Base-by-base conservation (phyloP, 1,140 invertebrate species). In the Argopecten irradians region DNA sequence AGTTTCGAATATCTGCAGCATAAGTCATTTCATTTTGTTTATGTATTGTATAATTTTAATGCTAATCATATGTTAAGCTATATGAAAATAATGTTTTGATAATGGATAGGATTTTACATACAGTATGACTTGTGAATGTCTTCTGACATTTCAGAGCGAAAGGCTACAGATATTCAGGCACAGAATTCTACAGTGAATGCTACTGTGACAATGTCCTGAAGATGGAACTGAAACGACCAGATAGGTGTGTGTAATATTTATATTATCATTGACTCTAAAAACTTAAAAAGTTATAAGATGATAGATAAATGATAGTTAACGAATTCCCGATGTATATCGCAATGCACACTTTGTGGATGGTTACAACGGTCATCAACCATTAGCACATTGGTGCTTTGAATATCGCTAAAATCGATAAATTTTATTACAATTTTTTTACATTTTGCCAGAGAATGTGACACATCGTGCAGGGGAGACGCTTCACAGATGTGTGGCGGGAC, bases 201-300 rank as follows among this genome's bases (percentile, higher is more conserved):
- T 93, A 85, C 89, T 93, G 92, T 92, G 93, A 92, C 88, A 93
- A 93, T 82, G 88, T 89, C 32, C 82, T 93, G 16, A 87, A 93
- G 33, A 90, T 90, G 89, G 86, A 35, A 22, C 84, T 83, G 32
- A 92, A 92, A 43, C 86, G 71, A 46, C 82, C 84, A 22, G 93
- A 93, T 43, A 84, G 85, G 93, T 93, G 33, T 83, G 36, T 32
- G 86, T 87, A 1, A n/a, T 19, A 16, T 34, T 9, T 36, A 39
- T 16, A 33, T 9, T 41, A 85, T 39, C 9, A 32, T 84, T 34
- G 16, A 84, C 33, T 8, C 33, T 19, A 32, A 32, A n/a, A n/a
- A n/a, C n/a, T n/a, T n/a, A n/a, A n/a, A n/a, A n/a, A n/a, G n/a
- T n/a, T n/a, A n/a, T n/a, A n/a, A n/a, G n/a, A n/a, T n/a, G n/a